These are phyloP conservation scores for Drosophila melanocephala DNA, from an alignment of 2,888 invertebrate genomes.

Conservation along the genomic window DNA sequence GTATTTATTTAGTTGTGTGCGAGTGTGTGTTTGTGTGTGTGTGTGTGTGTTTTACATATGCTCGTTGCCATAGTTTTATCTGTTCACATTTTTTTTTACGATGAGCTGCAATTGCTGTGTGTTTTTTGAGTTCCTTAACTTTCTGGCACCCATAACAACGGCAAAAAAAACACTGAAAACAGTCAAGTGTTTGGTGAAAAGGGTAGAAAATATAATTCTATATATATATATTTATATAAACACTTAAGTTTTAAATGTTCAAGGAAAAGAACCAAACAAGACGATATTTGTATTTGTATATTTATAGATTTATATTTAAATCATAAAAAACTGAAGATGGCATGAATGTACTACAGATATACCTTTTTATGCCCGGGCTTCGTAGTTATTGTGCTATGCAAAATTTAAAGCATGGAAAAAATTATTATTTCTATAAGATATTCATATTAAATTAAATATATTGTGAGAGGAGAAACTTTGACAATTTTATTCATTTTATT, in stretches of 20 bases:
- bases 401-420: background rate
- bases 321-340: background rate
- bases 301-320: background rate
- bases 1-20: slow-evolving; percentile 1
- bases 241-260: too few relatives aligned
- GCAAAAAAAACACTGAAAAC: background rate
- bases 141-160: slow-evolving; percentile 18
- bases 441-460: background rate
- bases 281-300: background rate
- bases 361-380: rapidly evolving
- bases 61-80: slow-evolving; percentile 56
- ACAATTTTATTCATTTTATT: background rate
- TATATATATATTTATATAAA: too few relatives aligned
- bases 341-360: background rate
- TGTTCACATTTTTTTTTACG: slow-evolving; percentile 57
- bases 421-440: background rate
- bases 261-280: background rate
- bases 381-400: background rate
- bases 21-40: background rate
- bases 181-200: background rate
- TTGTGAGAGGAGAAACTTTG: background rate
- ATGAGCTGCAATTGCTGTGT: slow-evolving; percentile 36
- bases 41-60: slow-evolving; percentile 35
- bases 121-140: slow-evolving; percentile 60
- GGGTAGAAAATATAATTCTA: background rate